Conservation (phyloP, 2,888 invertebrate species). For the Watsonalla binaria region DNA sequence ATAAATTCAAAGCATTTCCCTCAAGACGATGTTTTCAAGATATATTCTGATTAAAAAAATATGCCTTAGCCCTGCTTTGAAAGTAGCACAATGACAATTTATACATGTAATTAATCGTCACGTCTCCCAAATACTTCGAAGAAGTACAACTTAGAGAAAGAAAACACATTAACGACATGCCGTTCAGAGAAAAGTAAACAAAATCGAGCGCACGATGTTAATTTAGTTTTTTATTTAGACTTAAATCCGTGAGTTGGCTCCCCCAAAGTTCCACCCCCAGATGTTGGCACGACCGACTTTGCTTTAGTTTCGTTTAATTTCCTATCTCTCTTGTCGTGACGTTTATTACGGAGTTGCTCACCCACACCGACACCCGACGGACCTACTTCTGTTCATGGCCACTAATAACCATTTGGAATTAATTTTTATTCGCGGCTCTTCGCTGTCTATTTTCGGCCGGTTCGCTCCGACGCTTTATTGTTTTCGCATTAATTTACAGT, state of each 20-base stretch:
- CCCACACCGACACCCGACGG: constrained; percentile 47
- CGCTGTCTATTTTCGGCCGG: constrained; percentile 61
- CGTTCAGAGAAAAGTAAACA: constrained; percentile 63
- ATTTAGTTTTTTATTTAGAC: constrained; percentile 58
- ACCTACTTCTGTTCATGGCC: constrained; percentile 54
- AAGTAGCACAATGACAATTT: neutral
- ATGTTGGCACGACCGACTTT: constrained; percentile 58
- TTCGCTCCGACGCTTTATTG: constrained; percentile 61
- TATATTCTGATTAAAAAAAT: too few relatives aligned
- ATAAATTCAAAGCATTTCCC: neutral
- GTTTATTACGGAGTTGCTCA: constrained; percentile 60
- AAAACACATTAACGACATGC: constrained; percentile 52
- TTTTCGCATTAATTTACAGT: constrained; percentile 76
- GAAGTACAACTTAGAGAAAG: constrained; percentile 23
- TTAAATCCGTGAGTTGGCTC: constrained; percentile 27
- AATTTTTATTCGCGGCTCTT: constrained; percentile 60
- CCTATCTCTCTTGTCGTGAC: constrained; percentile 70
- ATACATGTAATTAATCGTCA: constrained; percentile 7
- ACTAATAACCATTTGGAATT: constrained; percentile 71
- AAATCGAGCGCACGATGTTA: constrained; percentile 55
- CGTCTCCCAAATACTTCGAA: constrained; percentile 15
- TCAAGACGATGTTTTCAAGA: neutral
- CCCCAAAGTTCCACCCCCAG: constrained; percentile 57
- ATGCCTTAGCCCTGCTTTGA: too few relatives aligned
- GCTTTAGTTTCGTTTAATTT: constrained; percentile 76